phyloP scores from a whole-genome alignment of 2,797 vertebrate genomes.

The Serranus cabrilla region DNA sequence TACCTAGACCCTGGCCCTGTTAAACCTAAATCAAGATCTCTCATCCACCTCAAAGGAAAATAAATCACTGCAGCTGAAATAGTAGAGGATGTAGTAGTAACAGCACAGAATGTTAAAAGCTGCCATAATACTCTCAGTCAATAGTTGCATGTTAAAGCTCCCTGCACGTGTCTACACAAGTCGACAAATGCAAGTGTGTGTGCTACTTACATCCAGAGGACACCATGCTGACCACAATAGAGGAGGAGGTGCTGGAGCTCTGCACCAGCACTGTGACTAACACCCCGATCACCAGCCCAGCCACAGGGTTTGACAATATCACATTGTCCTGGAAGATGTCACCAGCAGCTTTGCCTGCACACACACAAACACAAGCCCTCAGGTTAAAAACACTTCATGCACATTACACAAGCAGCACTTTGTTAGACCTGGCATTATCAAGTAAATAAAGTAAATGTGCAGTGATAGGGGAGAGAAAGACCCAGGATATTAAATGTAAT shows the following conservation, averaged over 20 bases:
- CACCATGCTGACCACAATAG: conserved; percentile 99
- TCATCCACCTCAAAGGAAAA: too few species aligned
- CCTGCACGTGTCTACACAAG: neutral
- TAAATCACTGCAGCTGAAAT: too few species aligned
- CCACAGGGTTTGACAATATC: conserved; percentile 94
- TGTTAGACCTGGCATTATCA: neutral
- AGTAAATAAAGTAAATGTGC: neutral
- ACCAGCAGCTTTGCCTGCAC: conserved; percentile 93
- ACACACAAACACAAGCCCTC: conserved; percentile 21
- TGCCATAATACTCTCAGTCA: too few species aligned
- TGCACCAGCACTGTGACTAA: conserved; percentile 97
- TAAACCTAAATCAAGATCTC: too few species aligned
- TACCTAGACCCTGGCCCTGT: too few species aligned
- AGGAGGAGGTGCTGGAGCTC: conserved; percentile 97
- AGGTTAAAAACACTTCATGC: conserved; percentile 32
- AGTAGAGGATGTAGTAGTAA: too few species aligned
- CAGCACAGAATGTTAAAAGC: too few species aligned
- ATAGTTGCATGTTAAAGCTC: too few species aligned
- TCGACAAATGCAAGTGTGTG: neutral
- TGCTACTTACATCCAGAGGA: conserved; percentile 92
- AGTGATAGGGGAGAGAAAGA: neutral
- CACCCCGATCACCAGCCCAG: conserved; percentile 95
- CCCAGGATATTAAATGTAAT: neutral
- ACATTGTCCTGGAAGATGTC: conserved; percentile 96
- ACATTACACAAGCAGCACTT: conserved; percentile 30